Percentiles rank a stretch among this genome's conserved stretches.
Conservation (phyloP, 2,888 invertebrate genomes). For the Acanthacorydalis orientalis region DNA sequence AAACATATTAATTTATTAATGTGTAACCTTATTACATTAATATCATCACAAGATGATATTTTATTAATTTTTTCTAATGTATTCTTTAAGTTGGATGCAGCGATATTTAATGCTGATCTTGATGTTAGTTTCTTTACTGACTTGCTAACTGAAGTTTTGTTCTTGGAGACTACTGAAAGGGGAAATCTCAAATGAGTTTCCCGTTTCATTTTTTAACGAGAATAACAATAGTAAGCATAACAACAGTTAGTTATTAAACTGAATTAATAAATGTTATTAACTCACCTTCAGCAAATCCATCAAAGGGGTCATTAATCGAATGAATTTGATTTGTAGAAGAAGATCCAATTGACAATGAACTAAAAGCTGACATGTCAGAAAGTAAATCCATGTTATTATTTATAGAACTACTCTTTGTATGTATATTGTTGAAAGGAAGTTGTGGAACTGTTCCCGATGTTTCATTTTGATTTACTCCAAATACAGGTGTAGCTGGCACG, state of each 20-base stretch:
- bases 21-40: slow-evolving; percentile 17
- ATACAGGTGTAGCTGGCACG: not conserved
- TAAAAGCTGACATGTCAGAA: slow-evolving; percentile 19
- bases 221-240: not conserved
- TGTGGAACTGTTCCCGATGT: not conserved
- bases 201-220: slow-evolving; percentile 13
- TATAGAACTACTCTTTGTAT: too few species aligned
- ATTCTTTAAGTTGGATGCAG: slow-evolving; percentile 21
- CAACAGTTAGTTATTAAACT: not conserved
- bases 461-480: not conserved
- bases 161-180: slow-evolving; percentile 15
- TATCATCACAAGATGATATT: slow-evolving; percentile 22
- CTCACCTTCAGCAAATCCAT: slow-evolving; percentile 14
- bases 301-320: slow-evolving; percentile 12
- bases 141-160: slow-evolving; percentile 3
- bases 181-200: slow-evolving; percentile 27
- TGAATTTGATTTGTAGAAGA: not conserved
- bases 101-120: slow-evolving; percentile 13
- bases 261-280: slow-evolving; percentile 7
- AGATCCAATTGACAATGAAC: slow-evolving; percentile 15
- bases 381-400: slow-evolving; percentile 16
- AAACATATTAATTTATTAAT: slow-evolving; percentile 20
- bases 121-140: slow-evolving; percentile 7
- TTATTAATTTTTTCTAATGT: slow-evolving; percentile 16
- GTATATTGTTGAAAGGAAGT: too few species aligned